phyloP scores from a whole-genome alignment of 2,888 invertebrate genomes.

The Ichneumoninae sp. region DNA sequence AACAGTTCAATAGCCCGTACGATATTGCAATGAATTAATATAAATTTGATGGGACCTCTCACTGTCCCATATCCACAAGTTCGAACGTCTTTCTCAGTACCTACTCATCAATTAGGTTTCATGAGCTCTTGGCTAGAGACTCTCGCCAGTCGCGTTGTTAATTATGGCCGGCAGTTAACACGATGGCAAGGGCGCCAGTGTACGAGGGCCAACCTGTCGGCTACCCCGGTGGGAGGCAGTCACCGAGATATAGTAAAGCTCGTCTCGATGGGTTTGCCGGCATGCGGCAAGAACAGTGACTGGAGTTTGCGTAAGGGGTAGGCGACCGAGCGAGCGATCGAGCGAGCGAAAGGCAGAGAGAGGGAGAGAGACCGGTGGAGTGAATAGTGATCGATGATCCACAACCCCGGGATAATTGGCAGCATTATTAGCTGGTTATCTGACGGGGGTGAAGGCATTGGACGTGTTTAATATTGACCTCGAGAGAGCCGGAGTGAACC shows the following conservation, averaged over 20 bases:
- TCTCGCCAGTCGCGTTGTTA: slow-evolving; percentile 23
- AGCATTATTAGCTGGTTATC: slow-evolving; percentile 73
- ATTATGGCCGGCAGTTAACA: slow-evolving; percentile 17
- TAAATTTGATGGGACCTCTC: neutral
- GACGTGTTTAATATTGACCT: slow-evolving; percentile 69
- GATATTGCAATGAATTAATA: neutral
- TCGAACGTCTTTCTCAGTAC: neutral
- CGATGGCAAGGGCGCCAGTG: slow-evolving; percentile 2
- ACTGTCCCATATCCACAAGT: neutral
- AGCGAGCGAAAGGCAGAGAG: slow-evolving; percentile 1
- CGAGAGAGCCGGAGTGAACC: slow-evolving; percentile 21
- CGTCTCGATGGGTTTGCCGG: slow-evolving; percentile 25
- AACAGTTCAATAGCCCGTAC: neutral
- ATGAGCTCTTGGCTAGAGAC: slow-evolving; percentile 7
- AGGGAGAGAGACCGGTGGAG: slow-evolving; percentile 10
- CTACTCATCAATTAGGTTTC: slow-evolving; percentile 30
- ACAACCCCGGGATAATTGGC: slow-evolving; percentile 71
- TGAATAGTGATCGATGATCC: slow-evolving; percentile 70
- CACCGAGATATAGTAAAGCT: slow-evolving; percentile 8
- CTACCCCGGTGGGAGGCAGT: slow-evolving; percentile 2
- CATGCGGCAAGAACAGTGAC: slow-evolving; percentile 6
- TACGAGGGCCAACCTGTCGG: slow-evolving; percentile 15
- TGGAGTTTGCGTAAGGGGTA: neutral
- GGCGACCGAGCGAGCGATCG: neutral
- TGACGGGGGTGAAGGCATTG: slow-evolving; percentile 51